Conservation (phyloP, 1,140 invertebrate genomes). For the roundworm (Caenorhabditis elegans) region DNA sequence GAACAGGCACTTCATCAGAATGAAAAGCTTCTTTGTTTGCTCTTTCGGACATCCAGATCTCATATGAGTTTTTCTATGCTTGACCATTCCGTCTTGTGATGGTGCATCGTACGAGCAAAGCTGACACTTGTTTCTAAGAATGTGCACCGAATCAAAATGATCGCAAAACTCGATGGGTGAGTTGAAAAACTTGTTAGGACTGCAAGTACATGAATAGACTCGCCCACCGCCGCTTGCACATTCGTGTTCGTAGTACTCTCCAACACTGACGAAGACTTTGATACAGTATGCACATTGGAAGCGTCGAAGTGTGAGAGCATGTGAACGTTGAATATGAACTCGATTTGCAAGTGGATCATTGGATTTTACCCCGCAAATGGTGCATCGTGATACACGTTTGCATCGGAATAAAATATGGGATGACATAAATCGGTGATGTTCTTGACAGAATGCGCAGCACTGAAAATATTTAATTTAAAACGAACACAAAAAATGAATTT, state of each 20-base stretch:
- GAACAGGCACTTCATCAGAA: neutral
- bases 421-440: neutral
- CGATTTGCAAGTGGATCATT: neutral
- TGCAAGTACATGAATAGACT: neutral
- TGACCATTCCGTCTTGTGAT: neutral
- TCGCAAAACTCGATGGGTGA: neutral
- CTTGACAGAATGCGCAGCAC: neutral
- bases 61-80: neutral
- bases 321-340: neutral
- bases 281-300: neutral
- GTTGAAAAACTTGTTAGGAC: neutral
- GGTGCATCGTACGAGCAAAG: neutral
- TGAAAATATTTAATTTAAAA: no score
- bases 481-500: no score
- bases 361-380: neutral
- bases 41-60: neutral
- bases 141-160: slow-evolving; percentile 8
- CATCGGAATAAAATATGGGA: neutral
- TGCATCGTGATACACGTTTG: neutral
- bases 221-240: neutral
- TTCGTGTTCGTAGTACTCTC: neutral
- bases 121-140: neutral
- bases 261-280: neutral
- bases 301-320: neutral
- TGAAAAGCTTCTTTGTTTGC: neutral